These are phyloP conservation scores for Hetaerina titia DNA, from an alignment of 2,888 invertebrate genomes.

Conservation along the genomic window DNA sequence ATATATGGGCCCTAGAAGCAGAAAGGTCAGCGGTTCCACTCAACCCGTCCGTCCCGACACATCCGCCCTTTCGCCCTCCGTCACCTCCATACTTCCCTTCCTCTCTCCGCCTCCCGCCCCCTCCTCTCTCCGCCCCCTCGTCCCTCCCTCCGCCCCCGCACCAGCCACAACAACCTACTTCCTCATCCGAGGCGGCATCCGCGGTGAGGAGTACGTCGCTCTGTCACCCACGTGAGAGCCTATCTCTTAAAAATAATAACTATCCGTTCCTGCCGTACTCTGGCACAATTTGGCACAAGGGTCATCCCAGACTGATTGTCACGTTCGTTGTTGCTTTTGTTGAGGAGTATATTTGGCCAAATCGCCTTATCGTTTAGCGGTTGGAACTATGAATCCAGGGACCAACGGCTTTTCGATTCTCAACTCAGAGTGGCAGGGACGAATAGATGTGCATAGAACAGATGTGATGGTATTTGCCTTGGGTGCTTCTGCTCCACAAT, in stretches of 20 bases:
- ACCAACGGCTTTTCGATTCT: not conserved
- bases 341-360: not conserved
- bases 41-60: not conserved
- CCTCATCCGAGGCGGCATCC: not conserved
- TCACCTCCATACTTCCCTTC: no score
- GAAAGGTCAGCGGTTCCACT: constrained; percentile 60
- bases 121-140: no score
- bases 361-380: not conserved
- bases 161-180: not conserved
- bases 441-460: not conserved
- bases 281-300: not conserved
- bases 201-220: not conserved
- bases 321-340: not conserved
- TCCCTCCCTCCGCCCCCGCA: not conserved
- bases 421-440: not conserved
- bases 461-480: no score
- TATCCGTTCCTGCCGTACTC: not conserved
- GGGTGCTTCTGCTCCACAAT: no score
- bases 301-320: not conserved
- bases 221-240: not conserved
- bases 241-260: not conserved
- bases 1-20: constrained; percentile 28
- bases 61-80: no score
- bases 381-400: not conserved
- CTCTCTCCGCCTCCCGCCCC: not conserved